Evolutionary conservation across 1,140 invertebrate genomes (phyloP), one percentile per base, ranked within the genome.

Genomic region (Caenorhabditis briggsae): DNA sequence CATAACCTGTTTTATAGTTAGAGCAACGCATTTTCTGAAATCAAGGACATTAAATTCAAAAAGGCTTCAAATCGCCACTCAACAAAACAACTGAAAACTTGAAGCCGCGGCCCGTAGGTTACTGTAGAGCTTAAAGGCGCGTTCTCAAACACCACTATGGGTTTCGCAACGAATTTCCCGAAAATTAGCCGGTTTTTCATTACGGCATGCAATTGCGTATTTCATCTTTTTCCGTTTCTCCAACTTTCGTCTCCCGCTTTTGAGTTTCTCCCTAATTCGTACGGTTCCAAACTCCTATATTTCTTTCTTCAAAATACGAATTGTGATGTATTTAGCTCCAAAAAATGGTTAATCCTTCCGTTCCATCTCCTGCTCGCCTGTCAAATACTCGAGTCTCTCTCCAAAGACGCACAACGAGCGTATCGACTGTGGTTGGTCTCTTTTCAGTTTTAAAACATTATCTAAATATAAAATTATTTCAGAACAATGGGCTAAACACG

Each of bases 91-190:
- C 20, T 33, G 33, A 33, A 53, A 53, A 53, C 16, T 53, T 53
- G n/a, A 59, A 59, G 20, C 16, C 18, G 18, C 20, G 56, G 18
- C 18, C 56, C 9, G 56, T 0, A 5, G 9, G n/a, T 59, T 59
- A 59, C 56, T 20, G 56, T 59, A 59, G 56, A 20, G 8, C 8
- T 59, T 59, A 59, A 59, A 59, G 56, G 56, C 56, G n/a, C 56
- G 20, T 23, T 2, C 9, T 23, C 20, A 5, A 9, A 9, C n/a
- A n/a, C 5, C 9, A 14, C 16, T 9, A 20, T 33, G 59, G 59
- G 59, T 64, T 23, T 64, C 59, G 59, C 11, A 20, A 25, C 59
- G 59, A 64, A 20, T 58, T 53, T 11, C 50, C 2, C 16, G n/a
- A 8, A 18, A n/a, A n/a, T n/a, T n/a, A n/a, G n/a, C n/a, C n/a